Base-by-base conservation (phyloP, 2,888 invertebrate species). In the Tuta absoluta region DNA sequence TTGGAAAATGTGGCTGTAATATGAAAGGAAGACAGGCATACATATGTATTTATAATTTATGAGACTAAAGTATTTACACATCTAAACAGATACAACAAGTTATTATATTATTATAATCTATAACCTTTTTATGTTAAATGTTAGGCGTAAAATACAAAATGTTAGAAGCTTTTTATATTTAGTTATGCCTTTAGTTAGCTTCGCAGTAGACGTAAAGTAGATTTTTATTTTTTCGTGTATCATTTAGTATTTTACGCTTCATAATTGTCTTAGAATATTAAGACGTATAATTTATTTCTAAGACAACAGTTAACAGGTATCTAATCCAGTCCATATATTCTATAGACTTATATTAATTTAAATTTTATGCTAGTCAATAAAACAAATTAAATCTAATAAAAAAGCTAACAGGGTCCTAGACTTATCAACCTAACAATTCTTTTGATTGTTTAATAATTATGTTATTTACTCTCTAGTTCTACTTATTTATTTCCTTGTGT, bases 91-190 rank as follows among this genome's bases (percentile, higher is more conserved):
- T 17, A 33, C n/a, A 8, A 33, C 2, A 7, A 33, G 28, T 28
- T 33, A 4, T 8, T 33, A 33, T 33, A 1, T 7, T 33, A 33
- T 8, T 8, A 4, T 8, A 33, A 33, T 11, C n/a, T 28, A 7
- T 53, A 5, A 28, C 12, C n/a, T 53, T 24, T 61, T 24, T 62
- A n/a, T 60, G 62, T 65, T 67, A 71, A 71, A 60, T 74, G 70
- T 76, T 81, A 73, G 76, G 81, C 84, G 83, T 85, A 82, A 84
- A 85, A 82, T 85, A 84, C 81, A 75, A 83, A 84, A 84, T 83
- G 81, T 65, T 63, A 58, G 41, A 23, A 17, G 62, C 61, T 45
- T 48, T 17, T 48, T 63, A 51, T 41, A 5, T 59, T 53, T 59
- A 45, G 49, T 61, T 62, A 8, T 24, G 45, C 38, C 49, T 79